Percentiles rank a stretch among this genome's conserved stretches.
Evolutionary conservation across 2,888 invertebrate genomes (phyloP).

Genomic region (Achlya flavicornis): DNA sequence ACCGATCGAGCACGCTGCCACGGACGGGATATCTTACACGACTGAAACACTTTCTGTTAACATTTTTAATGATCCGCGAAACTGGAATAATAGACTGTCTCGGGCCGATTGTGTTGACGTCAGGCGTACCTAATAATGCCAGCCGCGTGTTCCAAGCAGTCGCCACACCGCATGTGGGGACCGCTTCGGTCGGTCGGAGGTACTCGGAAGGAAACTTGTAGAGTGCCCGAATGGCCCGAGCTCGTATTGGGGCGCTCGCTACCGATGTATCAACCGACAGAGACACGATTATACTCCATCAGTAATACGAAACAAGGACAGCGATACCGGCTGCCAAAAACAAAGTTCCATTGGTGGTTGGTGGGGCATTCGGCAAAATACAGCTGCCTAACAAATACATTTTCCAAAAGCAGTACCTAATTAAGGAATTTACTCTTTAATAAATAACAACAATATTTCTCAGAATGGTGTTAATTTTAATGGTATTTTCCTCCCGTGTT

Average conservation of each 20-base stretch:
- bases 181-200: not conserved
- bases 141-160: slow-evolving; percentile 50
- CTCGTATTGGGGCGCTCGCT: slow-evolving; percentile 20
- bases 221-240: slow-evolving; percentile 14
- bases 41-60: slow-evolving; percentile 73
- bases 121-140: slow-evolving; percentile 41
- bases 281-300: slow-evolving; percentile 32
- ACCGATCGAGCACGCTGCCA: slow-evolving; percentile 42
- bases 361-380: slow-evolving; percentile 19
- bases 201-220: slow-evolving; percentile 11
- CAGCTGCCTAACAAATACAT: too few relatives aligned
- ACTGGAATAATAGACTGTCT: slow-evolving; percentile 60
- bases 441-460: too few relatives aligned
- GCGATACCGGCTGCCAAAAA: slow-evolving; percentile 30
- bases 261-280: slow-evolving; percentile 29
- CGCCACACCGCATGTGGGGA: slow-evolving; percentile 65
- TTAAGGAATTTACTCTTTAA: too few relatives aligned
- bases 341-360: slow-evolving; percentile 29
- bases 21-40: slow-evolving; percentile 60
- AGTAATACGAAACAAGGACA: slow-evolving; percentile 36
- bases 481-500: too few relatives aligned
- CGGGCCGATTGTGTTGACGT: slow-evolving; percentile 42
- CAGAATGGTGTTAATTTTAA: too few relatives aligned
- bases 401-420: too few relatives aligned
- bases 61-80: slow-evolving; percentile 70